Base-by-base conservation (phyloP, 2,113 vertebrate species). In the Myiozetetes cayanensis region DNA sequence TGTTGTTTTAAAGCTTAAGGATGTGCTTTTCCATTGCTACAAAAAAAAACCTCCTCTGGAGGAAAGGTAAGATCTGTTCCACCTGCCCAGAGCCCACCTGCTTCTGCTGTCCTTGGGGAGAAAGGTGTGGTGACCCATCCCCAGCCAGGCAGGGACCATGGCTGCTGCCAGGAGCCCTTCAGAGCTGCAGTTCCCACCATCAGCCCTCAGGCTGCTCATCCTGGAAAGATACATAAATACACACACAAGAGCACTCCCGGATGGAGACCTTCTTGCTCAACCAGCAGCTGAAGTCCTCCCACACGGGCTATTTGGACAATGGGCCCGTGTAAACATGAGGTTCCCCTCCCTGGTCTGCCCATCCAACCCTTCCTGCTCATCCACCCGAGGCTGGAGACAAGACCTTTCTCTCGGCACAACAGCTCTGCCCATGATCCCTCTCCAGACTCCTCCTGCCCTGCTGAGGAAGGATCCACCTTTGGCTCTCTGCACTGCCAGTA, bases 21-120 rank as follows among this genome's bases (percentile, higher is more conserved):
- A 89, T 95, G 94, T 97, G 90, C 96, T 94, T 94, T 92, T 93
- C 80, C 70, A 91, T 88, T 88, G 93, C 85, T 95, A 96, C 95
- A 94, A 63, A 94, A 94, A 37, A 95, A 94, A 87, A 87, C 74
- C 75, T 94, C 91, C 39, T 91, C 80, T 53, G 88, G 88, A 96
- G 83, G 94, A 97, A 96, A 90, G 76, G 61, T 39, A 90, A 85
- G 17, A 72, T 65, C 76, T 89, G 37, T 71, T 65, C 70, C 30
- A 85, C 85, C 73, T 68, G 75, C 79, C 63, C 67, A 74, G 62
- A 83, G 88, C 74, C 62, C 15, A 33, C 49, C 66, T 88, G 75
- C 59, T 88, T 17, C 88, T 70, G 80, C 78, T 67, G 63, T 73
- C 25, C 78, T 16, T 0, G 5, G 53, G 1, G 1, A 66, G 4